Base-by-base conservation (phyloP, 1,140 invertebrate genomes). In the Parasteatoda tepidariorum region DNA sequence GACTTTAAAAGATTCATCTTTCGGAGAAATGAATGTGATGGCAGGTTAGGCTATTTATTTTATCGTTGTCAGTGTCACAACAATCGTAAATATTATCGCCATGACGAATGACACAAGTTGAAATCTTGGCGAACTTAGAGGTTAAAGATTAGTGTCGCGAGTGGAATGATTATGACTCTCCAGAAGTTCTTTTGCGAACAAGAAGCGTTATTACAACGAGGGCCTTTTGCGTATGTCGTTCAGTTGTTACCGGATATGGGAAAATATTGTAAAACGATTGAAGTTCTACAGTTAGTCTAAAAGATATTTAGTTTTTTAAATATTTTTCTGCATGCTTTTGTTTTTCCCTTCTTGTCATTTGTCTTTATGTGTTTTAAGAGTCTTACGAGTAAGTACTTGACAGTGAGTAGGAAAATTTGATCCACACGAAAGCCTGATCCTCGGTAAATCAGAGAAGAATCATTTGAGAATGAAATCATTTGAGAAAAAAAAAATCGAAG, bases 111-210 rank as follows among this genome's bases (percentile, higher is more conserved):
- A 48, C 33, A 15, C n/a, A 24, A 24, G 15, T n/a, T 22, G 66
- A 24, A 26, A 41, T 48, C 33, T 68, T 41, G 13, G 66, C 38
- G 66, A 48, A 68, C 30, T 34, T 28, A 41, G n/a, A 24, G 66
- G 66, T 68, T 68, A 68, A 68, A 68, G 66, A 24, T 68, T 48
- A 68, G n/a, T 68, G 66, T 68, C 66, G 66, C 66, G 66, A 4
- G 33, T 11, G 30, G 66, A 26, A 68, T 68, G 48, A 38, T 68
- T 68, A 68, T 68, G 66, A 48, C 22, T 68, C n/a, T n/a, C 18
- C 33, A 41, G 34, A 48, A 68, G 33, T 13, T 26, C 22, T 68
- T 48, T 48, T 48, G 7, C 41, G 7, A 48, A 48, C 41, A 48
- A 48, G 18, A 18, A 48, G 41, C 41, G n/a, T n/a, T n/a, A n/a